phyloP scores from a whole-genome alignment of 1,140 invertebrate species.

The Procambarus virginalis region DNA sequence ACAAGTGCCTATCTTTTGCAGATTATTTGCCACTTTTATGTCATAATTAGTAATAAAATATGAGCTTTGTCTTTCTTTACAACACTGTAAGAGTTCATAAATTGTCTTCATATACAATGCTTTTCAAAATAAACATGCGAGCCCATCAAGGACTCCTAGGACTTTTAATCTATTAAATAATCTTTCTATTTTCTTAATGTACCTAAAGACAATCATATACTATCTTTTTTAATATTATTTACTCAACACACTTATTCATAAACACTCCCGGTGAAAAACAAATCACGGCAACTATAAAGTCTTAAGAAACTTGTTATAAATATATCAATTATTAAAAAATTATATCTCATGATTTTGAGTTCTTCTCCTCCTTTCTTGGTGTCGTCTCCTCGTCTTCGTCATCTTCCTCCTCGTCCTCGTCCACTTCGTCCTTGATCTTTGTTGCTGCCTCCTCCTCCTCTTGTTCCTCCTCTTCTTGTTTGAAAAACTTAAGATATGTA shows the following conservation, averaged over 20 bases:
- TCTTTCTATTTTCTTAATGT: conserved; percentile 8
- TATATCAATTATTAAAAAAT: conserved; percentile 6
- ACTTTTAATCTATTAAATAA: conserved; percentile 39
- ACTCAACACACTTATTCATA: conserved; percentile 38
- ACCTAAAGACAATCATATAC: conserved; percentile 9
- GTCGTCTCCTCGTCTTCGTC: conserved; percentile 56
- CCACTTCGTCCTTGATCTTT: conserved; percentile 47
- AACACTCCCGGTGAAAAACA: conserved; percentile 11
- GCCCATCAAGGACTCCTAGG: background rate
- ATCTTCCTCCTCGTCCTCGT: conserved; percentile 46
- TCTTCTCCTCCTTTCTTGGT: conserved; percentile 54
- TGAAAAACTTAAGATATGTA: conserved; percentile 68
- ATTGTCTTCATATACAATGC: background rate
- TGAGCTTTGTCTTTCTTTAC: conserved; percentile 23
- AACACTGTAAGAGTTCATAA: background rate
- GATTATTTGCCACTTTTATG: background rate
- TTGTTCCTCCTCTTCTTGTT: conserved; percentile 59
- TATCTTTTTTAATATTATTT: conserved; percentile 17
- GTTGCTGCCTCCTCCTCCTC: conserved; percentile 51
- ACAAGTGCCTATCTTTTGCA: background rate
- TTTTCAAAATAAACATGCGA: background rate
- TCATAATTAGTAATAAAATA: conserved; percentile 30
- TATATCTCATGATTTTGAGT: conserved; percentile 41
- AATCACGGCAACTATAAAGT: conserved; percentile 28
- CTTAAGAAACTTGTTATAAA: conserved; percentile 9